phyloP scores from a whole-genome alignment of 1,140 invertebrate species.

The Callitettix versicolor region DNA sequence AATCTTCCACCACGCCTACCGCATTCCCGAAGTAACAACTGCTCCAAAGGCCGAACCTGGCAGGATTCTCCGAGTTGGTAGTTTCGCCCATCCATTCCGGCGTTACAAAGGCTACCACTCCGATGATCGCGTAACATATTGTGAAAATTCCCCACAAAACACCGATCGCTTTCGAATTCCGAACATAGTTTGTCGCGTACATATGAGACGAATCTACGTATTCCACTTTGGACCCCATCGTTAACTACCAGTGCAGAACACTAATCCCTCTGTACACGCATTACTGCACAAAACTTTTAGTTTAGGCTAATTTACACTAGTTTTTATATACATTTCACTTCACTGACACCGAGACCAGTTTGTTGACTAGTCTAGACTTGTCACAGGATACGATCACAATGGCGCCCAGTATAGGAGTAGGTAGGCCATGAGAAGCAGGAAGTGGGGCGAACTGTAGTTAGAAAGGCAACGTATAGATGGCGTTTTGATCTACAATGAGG shows the following conservation, averaged over 20 bases:
- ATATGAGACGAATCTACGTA: conserved; percentile 81
- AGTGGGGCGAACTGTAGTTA: no score
- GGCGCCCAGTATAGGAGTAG: no score
- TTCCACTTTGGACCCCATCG: conserved; percentile 80
- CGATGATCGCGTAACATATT: conserved; percentile 92
- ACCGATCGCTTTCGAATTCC: conserved; percentile 92
- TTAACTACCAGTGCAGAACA: background rate
- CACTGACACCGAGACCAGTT: no score
- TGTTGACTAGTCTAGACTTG: no score
- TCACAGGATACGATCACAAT: no score
- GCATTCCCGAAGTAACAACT: conserved; percentile 49
- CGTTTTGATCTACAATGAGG: no score
- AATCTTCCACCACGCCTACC: conserved; percentile 46
- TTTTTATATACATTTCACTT: no score
- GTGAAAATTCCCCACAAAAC: conserved; percentile 95
- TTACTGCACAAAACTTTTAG: no score
- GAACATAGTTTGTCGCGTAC: conserved; percentile 84
- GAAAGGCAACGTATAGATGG: no score
- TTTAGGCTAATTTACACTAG: no score
- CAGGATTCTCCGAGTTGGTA: conserved; percentile 71
- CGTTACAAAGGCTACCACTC: conserved; percentile 86
- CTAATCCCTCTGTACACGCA: no score
- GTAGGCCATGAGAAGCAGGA: no score
- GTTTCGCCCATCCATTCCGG: conserved; percentile 80
- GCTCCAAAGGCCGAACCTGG: conserved; percentile 86